Percentiles rank a stretch among this genome's conserved stretches.
phyloP scores from a whole-genome alignment of 1,140 invertebrate species.

The Octopus sinensis region DNA sequence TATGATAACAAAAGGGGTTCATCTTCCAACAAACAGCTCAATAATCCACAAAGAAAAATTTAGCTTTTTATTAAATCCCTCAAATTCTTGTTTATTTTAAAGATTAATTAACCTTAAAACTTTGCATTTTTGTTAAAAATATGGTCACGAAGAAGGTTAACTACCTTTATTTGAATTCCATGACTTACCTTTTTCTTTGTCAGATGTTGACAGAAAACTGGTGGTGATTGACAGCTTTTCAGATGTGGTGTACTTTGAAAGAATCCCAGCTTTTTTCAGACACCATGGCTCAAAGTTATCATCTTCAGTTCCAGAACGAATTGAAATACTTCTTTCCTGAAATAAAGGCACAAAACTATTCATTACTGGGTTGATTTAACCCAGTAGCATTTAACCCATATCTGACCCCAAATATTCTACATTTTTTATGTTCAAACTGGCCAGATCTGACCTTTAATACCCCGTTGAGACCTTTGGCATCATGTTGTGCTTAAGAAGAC shows the following conservation, averaged over 20 bases:
- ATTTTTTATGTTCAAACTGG: too few species aligned
- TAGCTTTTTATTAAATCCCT: too few species aligned
- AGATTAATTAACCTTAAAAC: too few species aligned
- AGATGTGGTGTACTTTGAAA: conserved; percentile 85
- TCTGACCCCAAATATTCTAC: not conserved
- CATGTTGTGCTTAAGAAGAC: not conserved
- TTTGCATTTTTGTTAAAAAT: too few species aligned
- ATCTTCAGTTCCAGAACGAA: conserved; percentile 32
- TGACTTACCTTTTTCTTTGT: conserved; percentile 69
- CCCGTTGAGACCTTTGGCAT: not conserved
- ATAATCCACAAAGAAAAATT: too few species aligned
- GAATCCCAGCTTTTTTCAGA: conserved; percentile 68
- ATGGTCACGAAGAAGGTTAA: not conserved
- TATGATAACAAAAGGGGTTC: too few species aligned
- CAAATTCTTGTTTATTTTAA: too few species aligned
- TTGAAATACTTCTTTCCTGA: not conserved
- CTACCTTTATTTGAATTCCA: not conserved
- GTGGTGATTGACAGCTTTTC: conserved; percentile 86
- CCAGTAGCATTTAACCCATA: not conserved
- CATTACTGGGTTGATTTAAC: not conserved
- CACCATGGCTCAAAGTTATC: conserved; percentile 74
- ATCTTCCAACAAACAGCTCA: too few species aligned
- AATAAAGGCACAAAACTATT: not conserved
- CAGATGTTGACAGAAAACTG: conserved; percentile 73
- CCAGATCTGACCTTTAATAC: not conserved